phyloP scores from a whole-genome alignment of 2,888 invertebrate genomes.

The Synergus umbraculus region DNA sequence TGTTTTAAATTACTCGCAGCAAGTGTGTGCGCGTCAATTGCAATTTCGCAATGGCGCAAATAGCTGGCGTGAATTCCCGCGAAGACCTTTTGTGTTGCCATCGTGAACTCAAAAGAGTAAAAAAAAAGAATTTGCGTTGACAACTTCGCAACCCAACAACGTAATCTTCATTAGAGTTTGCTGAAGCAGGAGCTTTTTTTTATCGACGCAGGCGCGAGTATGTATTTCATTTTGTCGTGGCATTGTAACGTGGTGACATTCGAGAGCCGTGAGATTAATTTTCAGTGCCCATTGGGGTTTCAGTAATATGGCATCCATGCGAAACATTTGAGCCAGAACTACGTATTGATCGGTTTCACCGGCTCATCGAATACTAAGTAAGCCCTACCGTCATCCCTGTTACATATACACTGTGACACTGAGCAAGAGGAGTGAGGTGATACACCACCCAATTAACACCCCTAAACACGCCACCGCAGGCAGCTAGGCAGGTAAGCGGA shows the following conservation, averaged over 20 bases:
- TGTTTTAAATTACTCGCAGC: neutral
- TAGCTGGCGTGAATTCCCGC: slow-evolving; percentile 21
- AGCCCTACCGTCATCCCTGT: slow-evolving; percentile 65
- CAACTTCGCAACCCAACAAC: slow-evolving; percentile 1
- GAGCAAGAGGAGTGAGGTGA: slow-evolving; percentile 65
- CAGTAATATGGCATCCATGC: slow-evolving; percentile 63
- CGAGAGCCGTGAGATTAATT: slow-evolving; percentile 62
- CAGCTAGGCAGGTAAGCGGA: slow-evolving; percentile 52
- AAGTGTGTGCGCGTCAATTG: neutral
- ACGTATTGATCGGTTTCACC: slow-evolving; percentile 72
- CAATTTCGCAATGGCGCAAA: slow-evolving; percentile 25
- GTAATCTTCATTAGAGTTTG: slow-evolving; percentile 14
- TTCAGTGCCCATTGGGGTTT: slow-evolving; percentile 62
- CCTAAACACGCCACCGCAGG: slow-evolving; percentile 69
- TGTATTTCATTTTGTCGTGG: slow-evolving; percentile 16
- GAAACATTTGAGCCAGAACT: slow-evolving; percentile 67
- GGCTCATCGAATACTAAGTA: slow-evolving; percentile 71
- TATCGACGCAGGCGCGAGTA: neutral
- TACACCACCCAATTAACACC: slow-evolving; percentile 74
- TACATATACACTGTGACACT: slow-evolving; percentile 66
- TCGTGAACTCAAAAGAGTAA: neutral
- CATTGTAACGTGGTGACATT: slow-evolving; percentile 58
- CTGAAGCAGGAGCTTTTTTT: neutral
- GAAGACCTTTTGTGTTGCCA: slow-evolving; percentile 3
- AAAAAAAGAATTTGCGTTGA: neutral